Percentiles rank a stretch among this genome's conserved stretches.
Conservation (phyloP, 2,113 vertebrate species). For the Danionella cerebrum region DNA sequence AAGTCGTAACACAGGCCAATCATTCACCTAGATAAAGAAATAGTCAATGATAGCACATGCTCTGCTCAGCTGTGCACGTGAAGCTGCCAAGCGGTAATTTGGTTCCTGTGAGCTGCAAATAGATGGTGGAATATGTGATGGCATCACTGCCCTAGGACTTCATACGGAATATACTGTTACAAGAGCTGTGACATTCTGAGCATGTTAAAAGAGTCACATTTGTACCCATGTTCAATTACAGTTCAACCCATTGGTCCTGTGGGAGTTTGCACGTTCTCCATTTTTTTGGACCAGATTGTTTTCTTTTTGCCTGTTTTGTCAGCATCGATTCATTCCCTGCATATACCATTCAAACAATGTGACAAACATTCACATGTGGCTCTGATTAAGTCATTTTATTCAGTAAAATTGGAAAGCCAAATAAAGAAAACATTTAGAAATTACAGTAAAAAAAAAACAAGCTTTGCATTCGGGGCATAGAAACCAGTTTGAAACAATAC, state of each 20-base stretch:
- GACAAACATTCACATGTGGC: no score
- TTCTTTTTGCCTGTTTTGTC: no score
- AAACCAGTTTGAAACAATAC: no score
- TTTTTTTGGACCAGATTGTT: no score
- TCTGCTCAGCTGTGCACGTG: background rate
- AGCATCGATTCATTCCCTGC: background rate
- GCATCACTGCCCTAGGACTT: constrained; percentile 7
- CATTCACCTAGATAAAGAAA: background rate
- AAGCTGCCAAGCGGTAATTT: constrained; percentile 1
- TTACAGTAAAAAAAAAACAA: no score
- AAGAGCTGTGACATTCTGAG: constrained; percentile 52
- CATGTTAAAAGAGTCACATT: constrained; percentile 51
- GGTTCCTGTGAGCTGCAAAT: constrained; percentile 15
- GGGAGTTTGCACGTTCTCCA: background rate
- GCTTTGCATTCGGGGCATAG: no score
- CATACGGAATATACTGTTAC: constrained; percentile 45
- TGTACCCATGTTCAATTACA: constrained; percentile 26
- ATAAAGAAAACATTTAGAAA: no score
- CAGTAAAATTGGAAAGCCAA: no score
- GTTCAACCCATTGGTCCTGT: background rate
- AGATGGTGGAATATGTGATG: constrained; percentile 15
- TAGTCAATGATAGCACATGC: background rate
- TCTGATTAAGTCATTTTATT: no score
- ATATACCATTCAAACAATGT: no score
- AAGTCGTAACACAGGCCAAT: background rate